These are phyloP conservation scores for Drosophila guanche DNA, from an alignment of 1,140 invertebrate species.

Conservation along the genomic window DNA sequence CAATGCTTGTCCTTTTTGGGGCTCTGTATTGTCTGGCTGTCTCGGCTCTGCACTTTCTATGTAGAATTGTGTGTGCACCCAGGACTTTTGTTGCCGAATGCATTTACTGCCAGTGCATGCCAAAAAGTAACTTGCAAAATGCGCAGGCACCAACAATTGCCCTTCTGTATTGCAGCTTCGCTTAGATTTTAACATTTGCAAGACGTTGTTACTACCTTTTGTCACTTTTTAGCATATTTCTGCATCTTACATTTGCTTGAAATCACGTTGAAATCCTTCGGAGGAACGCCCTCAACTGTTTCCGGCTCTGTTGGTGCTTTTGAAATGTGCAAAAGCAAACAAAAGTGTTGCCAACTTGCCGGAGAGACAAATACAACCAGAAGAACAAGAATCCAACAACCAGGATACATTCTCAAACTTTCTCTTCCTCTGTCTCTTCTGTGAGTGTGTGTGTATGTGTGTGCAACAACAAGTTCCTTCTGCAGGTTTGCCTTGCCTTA, in stretches of 20 bases:
- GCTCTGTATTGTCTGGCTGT: slow-evolving; percentile 49
- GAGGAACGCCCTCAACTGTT: slow-evolving; percentile 18
- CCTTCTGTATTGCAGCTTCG: background rate
- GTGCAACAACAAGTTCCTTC: slow-evolving; percentile 61
- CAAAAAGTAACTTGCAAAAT: slow-evolving; percentile 35
- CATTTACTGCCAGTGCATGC: slow-evolving; percentile 49
- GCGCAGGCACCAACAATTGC: background rate
- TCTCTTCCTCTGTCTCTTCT: background rate
- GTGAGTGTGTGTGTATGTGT: slow-evolving; percentile 8
- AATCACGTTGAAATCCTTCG: slow-evolving; percentile 18
- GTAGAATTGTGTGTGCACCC: slow-evolving; percentile 62
- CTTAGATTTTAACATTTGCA: too few species aligned
- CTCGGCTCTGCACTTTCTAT: slow-evolving; percentile 70
- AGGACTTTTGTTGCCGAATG: slow-evolving; percentile 57
- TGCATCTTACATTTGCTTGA: background rate
- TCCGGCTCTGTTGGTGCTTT: slow-evolving; percentile 32
- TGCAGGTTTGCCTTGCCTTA: slow-evolving; percentile 57
- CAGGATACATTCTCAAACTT: slow-evolving; percentile 35
- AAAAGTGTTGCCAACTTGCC: slow-evolving; percentile 78
- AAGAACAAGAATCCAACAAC: slow-evolving; percentile 26
- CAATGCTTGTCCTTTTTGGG: slow-evolving; percentile 72
- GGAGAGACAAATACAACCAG: slow-evolving; percentile 62
- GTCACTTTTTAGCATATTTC: too few species aligned
- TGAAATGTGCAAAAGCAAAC: slow-evolving; percentile 77
- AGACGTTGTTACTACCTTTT: too few species aligned